A percentile compares a stretch with the other conserved stretches of the same genome.
Conservation (phyloP, 1,140 invertebrate species). For the Adelges cooleyi region DNA sequence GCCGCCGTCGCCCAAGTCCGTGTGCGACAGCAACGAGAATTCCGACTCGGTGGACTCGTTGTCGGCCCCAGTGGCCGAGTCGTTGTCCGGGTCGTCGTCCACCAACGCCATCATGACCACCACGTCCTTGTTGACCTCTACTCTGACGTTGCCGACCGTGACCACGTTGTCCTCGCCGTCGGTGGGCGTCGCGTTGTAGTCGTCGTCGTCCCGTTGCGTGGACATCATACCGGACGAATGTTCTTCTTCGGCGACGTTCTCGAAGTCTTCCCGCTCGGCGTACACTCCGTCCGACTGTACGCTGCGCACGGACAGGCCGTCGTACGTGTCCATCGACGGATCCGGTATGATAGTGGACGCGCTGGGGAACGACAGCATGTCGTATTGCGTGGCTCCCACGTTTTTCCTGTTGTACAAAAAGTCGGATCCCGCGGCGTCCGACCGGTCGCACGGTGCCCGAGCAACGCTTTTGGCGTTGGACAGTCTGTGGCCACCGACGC, state of each 20-base stretch:
- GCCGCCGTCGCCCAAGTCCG: not conserved
- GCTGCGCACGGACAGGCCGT: not conserved
- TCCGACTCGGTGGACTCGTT: not conserved
- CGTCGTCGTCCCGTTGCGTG: too few relatives aligned
- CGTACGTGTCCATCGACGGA: not conserved
- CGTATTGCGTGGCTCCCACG: not conserved
- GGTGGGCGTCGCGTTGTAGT: not conserved
- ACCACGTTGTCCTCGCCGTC: not conserved
- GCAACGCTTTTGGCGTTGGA: too few relatives aligned
- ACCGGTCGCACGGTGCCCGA: too few relatives aligned
- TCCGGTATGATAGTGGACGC: not conserved
- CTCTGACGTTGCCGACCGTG: not conserved
- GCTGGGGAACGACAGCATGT: not conserved
- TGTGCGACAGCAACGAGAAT: not conserved
- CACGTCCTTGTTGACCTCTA: not conserved
- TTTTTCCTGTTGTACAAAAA: too few relatives aligned
- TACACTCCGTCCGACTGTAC: too few relatives aligned
- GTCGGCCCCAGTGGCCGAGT: not conserved
- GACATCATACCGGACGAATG: too few relatives aligned
- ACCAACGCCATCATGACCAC: conserved; percentile 9
- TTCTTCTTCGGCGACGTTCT: not conserved
- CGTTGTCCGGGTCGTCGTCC: not conserved
- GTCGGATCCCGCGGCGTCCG: too few relatives aligned
- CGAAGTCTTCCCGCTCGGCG: not conserved
- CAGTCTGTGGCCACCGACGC: too few relatives aligned